A percentile compares a stretch with the other conserved stretches of the same genome.
Conservation (phyloP, 2,888 invertebrate species). For the Mythimna pallens region DNA sequence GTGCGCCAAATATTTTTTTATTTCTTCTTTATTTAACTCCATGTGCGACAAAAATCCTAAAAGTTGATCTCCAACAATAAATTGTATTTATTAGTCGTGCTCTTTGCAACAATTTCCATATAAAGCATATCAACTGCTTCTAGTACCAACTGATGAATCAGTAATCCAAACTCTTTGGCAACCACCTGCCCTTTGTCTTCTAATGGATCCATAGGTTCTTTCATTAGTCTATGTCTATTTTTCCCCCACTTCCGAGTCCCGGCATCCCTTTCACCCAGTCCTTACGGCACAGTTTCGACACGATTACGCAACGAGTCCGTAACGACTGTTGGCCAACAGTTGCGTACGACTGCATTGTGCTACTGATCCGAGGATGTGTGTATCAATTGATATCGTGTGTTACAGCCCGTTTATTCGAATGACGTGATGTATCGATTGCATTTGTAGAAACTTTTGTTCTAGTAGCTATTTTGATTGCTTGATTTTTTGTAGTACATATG, state of each 20-base stretch:
- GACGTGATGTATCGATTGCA: conserved; percentile 27
- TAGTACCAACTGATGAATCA: not conserved
- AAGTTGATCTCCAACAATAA: not conserved
- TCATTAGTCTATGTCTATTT: conserved; percentile 16
- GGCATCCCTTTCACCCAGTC: conserved; percentile 64
- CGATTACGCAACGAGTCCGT: conserved; percentile 56
- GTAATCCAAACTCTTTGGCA: conserved; percentile 4
- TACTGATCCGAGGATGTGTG: conserved; percentile 44
- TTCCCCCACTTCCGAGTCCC: conserved; percentile 43
- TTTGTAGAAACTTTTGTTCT: conserved; percentile 12
- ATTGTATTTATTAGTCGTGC: not conserved
- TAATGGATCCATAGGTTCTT: conserved; percentile 6
- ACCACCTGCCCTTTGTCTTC: conserved; percentile 23
- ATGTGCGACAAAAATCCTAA: not conserved
- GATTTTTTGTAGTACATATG: not conserved
- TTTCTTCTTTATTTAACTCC: no score
- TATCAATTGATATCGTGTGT: conserved; percentile 44
- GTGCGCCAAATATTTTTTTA: no score
- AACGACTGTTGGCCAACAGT: conserved; percentile 60
- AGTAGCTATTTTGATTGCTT: not conserved
- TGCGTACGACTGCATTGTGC: conserved; percentile 44
- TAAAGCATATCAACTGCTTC: not conserved
- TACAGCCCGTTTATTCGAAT: conserved; percentile 32
- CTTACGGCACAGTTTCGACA: conserved; percentile 63
- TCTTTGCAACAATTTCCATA: not conserved